Conservation (phyloP, 2,113 vertebrate species). For the Lucifuga dentata region DNA sequence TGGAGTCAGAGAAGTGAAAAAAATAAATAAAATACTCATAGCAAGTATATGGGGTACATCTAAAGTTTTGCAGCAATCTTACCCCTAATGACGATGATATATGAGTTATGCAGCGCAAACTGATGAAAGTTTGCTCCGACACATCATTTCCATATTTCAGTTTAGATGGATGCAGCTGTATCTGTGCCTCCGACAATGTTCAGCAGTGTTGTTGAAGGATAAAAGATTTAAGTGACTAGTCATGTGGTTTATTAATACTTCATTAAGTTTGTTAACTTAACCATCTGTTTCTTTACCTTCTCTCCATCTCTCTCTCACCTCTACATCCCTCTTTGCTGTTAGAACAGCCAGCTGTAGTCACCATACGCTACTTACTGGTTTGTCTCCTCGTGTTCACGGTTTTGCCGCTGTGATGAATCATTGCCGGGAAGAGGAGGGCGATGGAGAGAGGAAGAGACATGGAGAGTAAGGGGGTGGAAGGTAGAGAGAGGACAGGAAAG, state of each 20-base stretch:
- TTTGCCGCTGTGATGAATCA: conserved; percentile 52
- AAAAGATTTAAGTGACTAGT: no score
- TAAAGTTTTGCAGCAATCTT: background rate
- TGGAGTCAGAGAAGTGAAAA: background rate
- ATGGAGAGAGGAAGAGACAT: background rate
- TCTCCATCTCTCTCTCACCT: background rate
- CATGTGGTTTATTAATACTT: no score
- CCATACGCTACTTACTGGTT: conserved; percentile 27
- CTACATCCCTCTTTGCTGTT: background rate
- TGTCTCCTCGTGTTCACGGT: conserved; percentile 42
- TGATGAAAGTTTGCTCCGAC: background rate
- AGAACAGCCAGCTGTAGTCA: conserved; percentile 29
- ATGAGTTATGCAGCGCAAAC: background rate
- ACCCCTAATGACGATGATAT: background rate
- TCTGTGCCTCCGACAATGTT: background rate
- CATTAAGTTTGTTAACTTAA: no score
- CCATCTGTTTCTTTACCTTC: no score
- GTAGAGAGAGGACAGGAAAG: background rate
- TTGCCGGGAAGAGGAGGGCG: conserved; percentile 5
- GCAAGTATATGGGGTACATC: background rate
- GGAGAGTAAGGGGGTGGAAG: background rate
- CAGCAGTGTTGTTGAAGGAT: background rate
- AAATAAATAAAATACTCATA: background rate
- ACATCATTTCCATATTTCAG: background rate
- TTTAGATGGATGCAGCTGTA: background rate